These are phyloP conservation scores for Trachelus troglodyta DNA, from an alignment of 2,888 invertebrate genomes.

Conservation along the genomic window DNA sequence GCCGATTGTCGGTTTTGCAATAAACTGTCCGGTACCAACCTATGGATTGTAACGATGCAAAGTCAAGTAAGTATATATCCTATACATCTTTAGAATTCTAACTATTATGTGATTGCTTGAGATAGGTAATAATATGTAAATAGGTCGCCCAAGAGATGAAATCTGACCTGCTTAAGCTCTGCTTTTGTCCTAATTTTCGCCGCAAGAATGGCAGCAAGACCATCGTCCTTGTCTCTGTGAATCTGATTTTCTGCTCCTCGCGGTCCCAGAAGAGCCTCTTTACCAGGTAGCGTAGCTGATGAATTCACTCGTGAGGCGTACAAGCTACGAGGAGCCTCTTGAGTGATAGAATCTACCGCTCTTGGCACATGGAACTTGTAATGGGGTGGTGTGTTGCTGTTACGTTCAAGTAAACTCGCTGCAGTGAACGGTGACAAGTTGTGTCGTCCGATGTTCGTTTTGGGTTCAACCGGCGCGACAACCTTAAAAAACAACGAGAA, in stretches of 20 bases:
- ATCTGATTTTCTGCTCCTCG: constrained; percentile 58
- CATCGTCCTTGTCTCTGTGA: constrained; percentile 66
- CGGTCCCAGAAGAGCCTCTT: constrained; percentile 55
- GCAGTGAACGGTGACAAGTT: constrained; percentile 72
- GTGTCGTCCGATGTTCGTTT: constrained; percentile 68
- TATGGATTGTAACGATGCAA: constrained; percentile 19
- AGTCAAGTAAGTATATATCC: background rate
- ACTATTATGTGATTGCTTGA: background rate
- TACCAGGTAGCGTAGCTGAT: constrained; percentile 55
- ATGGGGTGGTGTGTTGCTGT: constrained; percentile 67
- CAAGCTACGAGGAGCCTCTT: constrained; percentile 55
- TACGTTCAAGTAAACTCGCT: constrained; percentile 68
- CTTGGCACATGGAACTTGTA: constrained; percentile 76
- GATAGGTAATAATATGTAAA: background rate
- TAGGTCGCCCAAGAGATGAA: background rate
- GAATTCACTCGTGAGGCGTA: constrained; percentile 57
- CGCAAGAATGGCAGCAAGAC: constrained; percentile 73
- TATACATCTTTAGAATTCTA: background rate
- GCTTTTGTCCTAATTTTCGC: constrained; percentile 88
- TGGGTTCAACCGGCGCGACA: constrained; percentile 63
- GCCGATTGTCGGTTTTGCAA: constrained; percentile 43
- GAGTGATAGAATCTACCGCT: constrained; percentile 75
- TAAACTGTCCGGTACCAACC: constrained; percentile 56
- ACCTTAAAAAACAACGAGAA: constrained; percentile 41
- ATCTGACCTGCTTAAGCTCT: constrained; percentile 74